Evolutionary conservation across 64 coral and sea anemone species (phyloP).

Genomic region (Stichodactyla helianthus): DNA sequence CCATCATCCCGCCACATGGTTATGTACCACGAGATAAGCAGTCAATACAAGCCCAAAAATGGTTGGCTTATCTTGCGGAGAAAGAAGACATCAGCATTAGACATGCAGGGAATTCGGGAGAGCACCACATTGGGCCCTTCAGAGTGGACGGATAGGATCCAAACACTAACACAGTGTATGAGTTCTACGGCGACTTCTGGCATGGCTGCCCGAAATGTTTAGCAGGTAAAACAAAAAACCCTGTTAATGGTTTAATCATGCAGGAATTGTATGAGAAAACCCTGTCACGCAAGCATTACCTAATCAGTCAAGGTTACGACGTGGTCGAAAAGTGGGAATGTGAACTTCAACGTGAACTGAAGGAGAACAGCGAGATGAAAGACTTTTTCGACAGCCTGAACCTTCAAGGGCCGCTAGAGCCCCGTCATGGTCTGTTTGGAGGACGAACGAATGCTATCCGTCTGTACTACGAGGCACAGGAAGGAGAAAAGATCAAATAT

Average conservation of each 20-base stretch:
- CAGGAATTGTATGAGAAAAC: background rate
- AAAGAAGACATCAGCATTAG: background rate
- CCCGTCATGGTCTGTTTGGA: constrained; percentile 22
- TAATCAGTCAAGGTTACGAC: background rate
- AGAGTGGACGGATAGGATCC: background rate
- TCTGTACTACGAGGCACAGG: background rate
- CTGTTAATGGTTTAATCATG: background rate
- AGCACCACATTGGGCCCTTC: background rate
- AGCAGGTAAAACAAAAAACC: background rate
- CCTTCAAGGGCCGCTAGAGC: constrained; percentile 10
- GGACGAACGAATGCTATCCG: constrained; percentile 45
- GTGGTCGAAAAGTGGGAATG: constrained; percentile 16
- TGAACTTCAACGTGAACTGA: background rate
- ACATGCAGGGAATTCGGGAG: background rate
- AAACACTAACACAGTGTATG: too few relatives aligned
- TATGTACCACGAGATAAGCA: constrained; percentile 3
- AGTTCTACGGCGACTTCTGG: background rate
- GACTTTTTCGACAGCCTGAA: background rate
- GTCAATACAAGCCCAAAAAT: constrained; percentile 1
- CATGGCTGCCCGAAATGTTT: constrained; percentile 35
- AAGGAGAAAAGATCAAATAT: constrained; percentile 40
- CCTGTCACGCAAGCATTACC: too few relatives aligned
- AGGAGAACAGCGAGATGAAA: background rate
- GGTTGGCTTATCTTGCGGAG: background rate
- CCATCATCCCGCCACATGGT: background rate